Evolutionary conservation across 2,888 invertebrate genomes (phyloP).

Genomic region (Melipona beecheii): DNA sequence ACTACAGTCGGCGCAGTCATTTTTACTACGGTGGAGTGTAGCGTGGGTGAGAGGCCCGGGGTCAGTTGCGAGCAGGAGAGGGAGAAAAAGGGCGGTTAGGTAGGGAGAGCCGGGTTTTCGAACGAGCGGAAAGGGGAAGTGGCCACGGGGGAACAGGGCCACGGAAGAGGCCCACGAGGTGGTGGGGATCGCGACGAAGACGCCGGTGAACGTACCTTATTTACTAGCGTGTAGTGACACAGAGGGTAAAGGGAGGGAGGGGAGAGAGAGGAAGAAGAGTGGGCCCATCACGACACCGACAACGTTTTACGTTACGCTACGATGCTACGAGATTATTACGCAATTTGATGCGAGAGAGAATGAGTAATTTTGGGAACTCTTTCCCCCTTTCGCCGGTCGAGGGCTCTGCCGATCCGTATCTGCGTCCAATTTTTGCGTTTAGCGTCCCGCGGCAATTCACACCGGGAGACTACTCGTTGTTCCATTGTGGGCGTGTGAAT

Average conservation of each 20-base stretch:
- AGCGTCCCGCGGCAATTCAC: slow-evolving; percentile 32
- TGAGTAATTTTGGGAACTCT: slow-evolving; percentile 67
- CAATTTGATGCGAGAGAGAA: slow-evolving; percentile 73
- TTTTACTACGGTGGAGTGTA: slow-evolving; percentile 78
- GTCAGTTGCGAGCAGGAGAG: slow-evolving; percentile 67
- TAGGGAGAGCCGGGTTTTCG: slow-evolving; percentile 55
- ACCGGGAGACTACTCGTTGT: not conserved
- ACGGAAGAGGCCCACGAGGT: slow-evolving; percentile 49
- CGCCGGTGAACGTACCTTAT: slow-evolving; percentile 19
- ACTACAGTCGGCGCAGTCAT: slow-evolving; percentile 76
- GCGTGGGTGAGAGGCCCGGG: slow-evolving; percentile 80
- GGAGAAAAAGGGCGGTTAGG: slow-evolving; percentile 31
- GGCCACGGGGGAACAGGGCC: slow-evolving; percentile 36
- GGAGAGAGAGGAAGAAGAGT: slow-evolving; percentile 29
- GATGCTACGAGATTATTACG: slow-evolving; percentile 73
- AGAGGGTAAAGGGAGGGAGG: slow-evolving; percentile 39
- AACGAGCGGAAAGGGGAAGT: slow-evolving; percentile 67
- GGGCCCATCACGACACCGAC: slow-evolving; percentile 68
- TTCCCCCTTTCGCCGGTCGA: slow-evolving; percentile 10
- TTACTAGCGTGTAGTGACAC: slow-evolving; percentile 20
- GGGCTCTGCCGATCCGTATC: slow-evolving; percentile 33
- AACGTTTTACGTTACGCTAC: slow-evolving; percentile 79
- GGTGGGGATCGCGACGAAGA: slow-evolving; percentile 8
- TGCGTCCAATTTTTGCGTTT: slow-evolving; percentile 10
- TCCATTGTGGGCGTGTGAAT: slow-evolving; percentile 48